phyloP scores from a whole-genome alignment of 2,113 vertebrate genomes.

The Myocastor coypus region DNA sequence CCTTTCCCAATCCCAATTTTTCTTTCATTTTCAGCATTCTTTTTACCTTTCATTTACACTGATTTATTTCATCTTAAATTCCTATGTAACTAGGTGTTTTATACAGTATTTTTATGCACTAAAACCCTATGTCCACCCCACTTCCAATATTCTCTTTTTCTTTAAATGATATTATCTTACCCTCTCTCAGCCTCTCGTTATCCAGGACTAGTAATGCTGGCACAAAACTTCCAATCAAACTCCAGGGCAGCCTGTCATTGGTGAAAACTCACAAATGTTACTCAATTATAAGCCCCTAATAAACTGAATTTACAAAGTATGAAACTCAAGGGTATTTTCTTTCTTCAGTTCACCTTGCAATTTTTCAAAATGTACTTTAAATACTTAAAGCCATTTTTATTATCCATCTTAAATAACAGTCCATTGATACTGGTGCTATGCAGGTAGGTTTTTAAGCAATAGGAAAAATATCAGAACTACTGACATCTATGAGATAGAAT shows the following conservation, averaged over 20 bases:
- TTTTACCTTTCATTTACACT: neutral
- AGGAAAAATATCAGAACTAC: neutral
- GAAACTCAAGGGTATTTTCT: neutral
- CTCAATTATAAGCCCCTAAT: neutral
- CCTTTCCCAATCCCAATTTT: too few species aligned
- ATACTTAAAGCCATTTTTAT: neutral
- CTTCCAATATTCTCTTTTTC: neutral
- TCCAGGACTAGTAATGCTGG: neutral
- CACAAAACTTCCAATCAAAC: neutral
- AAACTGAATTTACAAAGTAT: neutral
- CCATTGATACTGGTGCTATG: neutral
- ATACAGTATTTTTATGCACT: neutral
- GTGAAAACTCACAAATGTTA: neutral
- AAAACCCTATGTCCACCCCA: neutral
- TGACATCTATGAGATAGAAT: neutral
- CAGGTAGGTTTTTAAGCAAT: neutral
- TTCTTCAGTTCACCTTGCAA: neutral
- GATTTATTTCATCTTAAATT: conserved; percentile 35
- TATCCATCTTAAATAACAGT: neutral
- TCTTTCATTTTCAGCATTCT: too few species aligned
- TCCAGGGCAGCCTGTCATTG: neutral
- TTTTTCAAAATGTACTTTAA: neutral
- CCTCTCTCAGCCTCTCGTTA: neutral
- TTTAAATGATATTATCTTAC: neutral
- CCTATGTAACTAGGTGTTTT: neutral